Evolutionary conservation across 1,140 invertebrate genomes (phyloP).

Genomic region (Drosophila repletoides): DNA sequence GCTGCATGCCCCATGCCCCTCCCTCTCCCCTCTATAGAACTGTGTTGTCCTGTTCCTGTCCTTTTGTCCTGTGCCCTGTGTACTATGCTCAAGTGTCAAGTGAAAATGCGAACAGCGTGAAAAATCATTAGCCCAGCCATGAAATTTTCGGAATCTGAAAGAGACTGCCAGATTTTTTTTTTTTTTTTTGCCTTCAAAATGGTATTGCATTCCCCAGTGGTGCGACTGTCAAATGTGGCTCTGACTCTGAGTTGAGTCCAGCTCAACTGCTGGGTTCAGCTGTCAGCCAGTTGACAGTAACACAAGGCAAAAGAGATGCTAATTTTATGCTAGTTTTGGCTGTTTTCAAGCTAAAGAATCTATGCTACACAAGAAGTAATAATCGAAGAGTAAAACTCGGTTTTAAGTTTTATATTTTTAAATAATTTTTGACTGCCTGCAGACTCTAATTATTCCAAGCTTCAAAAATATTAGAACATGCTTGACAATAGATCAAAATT

Average conservation of each 20-base stretch:
- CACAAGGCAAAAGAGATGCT: neutral
- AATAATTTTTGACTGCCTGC: neutral
- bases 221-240: conserved; percentile 34
- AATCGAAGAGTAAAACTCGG: neutral
- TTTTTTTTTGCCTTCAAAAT: conserved; percentile 39
- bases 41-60: too few species aligned
- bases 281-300: conserved; percentile 29
- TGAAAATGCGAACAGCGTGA: conserved; percentile 63
- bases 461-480: too few species aligned
- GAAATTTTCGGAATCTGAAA: conserved; percentile 61
- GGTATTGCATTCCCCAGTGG: conserved; percentile 22
- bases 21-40: neutral
- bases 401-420: neutral
- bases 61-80: conserved; percentile 21
- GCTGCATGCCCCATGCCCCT: neutral
- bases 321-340: neutral
- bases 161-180: conserved; percentile 67
- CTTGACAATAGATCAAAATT: too few species aligned
- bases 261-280: conserved; percentile 19
- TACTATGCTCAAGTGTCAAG: conserved; percentile 57
- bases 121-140: conserved; percentile 69
- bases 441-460: too few species aligned
- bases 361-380: neutral
- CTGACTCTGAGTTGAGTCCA: neutral
- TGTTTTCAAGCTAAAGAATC: neutral